These are phyloP conservation scores for Epiblema foenella DNA, from an alignment of 2,888 invertebrate genomes.

Conservation along the genomic window DNA sequence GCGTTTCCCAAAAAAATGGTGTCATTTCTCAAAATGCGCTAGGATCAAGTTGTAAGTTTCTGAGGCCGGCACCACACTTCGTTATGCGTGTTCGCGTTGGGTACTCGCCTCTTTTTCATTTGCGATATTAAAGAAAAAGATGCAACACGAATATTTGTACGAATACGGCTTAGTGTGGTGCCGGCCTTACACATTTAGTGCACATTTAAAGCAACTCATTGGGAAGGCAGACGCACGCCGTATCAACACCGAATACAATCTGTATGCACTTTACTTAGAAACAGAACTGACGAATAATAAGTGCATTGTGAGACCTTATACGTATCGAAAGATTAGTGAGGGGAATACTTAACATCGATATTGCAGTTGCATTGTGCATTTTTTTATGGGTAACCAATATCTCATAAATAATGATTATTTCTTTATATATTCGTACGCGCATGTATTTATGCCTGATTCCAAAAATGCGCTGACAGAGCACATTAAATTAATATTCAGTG, in stretches of 20 bases:
- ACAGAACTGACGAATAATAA: slow-evolving; percentile 82
- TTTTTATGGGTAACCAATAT: slow-evolving; percentile 14
- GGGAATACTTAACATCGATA: slow-evolving; percentile 79
- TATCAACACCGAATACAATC: slow-evolving; percentile 70
- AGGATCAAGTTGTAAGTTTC: not conserved
- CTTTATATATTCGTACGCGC: too few relatives aligned
- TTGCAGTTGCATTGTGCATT: slow-evolving; percentile 56
- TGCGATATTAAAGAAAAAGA: too few relatives aligned
- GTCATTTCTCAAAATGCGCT: not conserved
- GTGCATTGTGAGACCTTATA: slow-evolving; percentile 83
- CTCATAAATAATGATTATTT: not conserved
- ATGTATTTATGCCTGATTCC: too few relatives aligned
- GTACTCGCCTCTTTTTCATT: too few relatives aligned
- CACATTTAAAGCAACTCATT: slow-evolving; percentile 63
- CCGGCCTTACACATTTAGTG: not conserved
- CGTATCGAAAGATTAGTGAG: slow-evolving; percentile 79
- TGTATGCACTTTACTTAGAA: slow-evolving; percentile 83
- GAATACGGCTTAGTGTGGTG: too few relatives aligned
- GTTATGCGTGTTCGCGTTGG: too few relatives aligned
- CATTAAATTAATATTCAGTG: too few relatives aligned
- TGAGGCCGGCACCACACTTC: too few relatives aligned
- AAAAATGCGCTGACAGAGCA: too few relatives aligned
- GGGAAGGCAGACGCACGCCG: slow-evolving; percentile 75
- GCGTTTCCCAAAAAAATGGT: too few relatives aligned
- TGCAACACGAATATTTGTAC: too few relatives aligned